Percentiles rank a stretch among this genome's conserved stretches.
These are phyloP conservation scores for Nowickia ferox DNA, from an alignment of 2,888 invertebrate species.

Conservation along the genomic window DNA sequence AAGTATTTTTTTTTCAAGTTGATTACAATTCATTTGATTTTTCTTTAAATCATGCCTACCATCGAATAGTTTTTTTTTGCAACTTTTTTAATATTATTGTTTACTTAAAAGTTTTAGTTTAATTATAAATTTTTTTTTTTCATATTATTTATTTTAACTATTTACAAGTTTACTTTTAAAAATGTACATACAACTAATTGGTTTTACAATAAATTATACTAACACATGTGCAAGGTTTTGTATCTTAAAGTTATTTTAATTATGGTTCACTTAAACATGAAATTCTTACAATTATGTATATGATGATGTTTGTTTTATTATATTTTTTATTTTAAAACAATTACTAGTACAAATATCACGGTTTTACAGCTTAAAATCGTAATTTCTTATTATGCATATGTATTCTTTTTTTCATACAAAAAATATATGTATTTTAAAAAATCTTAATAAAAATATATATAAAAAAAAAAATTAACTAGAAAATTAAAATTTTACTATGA, in stretches of 20 bases:
- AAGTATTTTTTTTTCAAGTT: constrained; percentile 3
- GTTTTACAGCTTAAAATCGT: constrained; percentile 73
- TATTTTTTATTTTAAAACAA: constrained; percentile 65
- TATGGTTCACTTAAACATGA: constrained; percentile 31
- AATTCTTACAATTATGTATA: constrained; percentile 27
- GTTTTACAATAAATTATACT: constrained; percentile 53
- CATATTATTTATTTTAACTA: constrained; percentile 31
- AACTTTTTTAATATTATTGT: constrained; percentile 7
- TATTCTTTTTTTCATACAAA: constrained; percentile 3
- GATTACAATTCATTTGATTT: constrained; percentile 13
- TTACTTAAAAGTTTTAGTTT: constrained; percentile 6
- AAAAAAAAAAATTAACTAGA: constrained; percentile 42
- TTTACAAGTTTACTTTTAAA: constrained; percentile 56
- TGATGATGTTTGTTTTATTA: constrained; percentile 8
- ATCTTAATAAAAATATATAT: constrained; percentile 17
- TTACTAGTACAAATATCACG: constrained; percentile 82
- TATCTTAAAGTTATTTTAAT: constrained; percentile 14
- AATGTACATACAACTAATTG: constrained; percentile 28
- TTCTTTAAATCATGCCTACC: constrained; percentile 14
- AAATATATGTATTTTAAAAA: constrained; percentile 1
- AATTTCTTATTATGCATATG: constrained; percentile 39
- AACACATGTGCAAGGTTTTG: constrained; percentile 60
- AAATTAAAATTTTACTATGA: constrained; percentile 20
- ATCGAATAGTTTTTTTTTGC: constrained; percentile 13
- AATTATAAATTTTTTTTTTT: constrained; percentile 8